Evolutionary conservation across 2,113 vertebrate genomes (phyloP).

Genomic region (mouse (Mus musculus)): DNA sequence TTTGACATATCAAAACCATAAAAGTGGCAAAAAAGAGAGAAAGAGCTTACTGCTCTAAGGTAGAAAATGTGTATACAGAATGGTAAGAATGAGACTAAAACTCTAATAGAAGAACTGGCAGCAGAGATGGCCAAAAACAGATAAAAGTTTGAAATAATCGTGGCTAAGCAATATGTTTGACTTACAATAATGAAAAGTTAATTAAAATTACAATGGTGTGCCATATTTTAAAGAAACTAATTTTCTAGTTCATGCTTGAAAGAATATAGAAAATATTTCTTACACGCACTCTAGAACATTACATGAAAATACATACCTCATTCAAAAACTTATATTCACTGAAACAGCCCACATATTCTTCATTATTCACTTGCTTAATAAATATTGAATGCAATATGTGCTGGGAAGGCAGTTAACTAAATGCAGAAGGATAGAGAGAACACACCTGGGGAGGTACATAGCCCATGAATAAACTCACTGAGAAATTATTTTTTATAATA

Average conservation of each 20-base stretch:
- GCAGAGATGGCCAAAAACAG: not conserved
- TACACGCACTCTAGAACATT: not conserved
- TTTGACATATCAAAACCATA: not conserved
- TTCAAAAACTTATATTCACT: not conserved
- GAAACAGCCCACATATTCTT: not conserved
- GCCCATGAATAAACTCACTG: not conserved
- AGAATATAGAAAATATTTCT: constrained; percentile 13
- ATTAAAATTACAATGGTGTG: not conserved
- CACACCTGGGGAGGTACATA: not conserved
- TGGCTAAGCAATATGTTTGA: not conserved
- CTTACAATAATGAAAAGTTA: constrained; percentile 16
- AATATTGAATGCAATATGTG: not conserved
- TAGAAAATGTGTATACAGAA: not conserved
- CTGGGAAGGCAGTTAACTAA: not conserved
- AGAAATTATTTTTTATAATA: not conserved
- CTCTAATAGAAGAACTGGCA: not conserved
- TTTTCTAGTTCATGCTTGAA: constrained; percentile 15
- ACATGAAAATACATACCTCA: not conserved
- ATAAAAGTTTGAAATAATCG: not conserved
- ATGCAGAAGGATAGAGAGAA: not conserved
- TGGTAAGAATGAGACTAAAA: constrained; percentile 7
- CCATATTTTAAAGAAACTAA: not conserved
- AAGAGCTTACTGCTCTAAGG: not conserved
- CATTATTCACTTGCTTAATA: not conserved
- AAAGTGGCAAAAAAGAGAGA: not conserved